These are phyloP conservation scores for Vidua chalybeata DNA, from an alignment of 2,113 vertebrate genomes.

Conservation along the genomic window DNA sequence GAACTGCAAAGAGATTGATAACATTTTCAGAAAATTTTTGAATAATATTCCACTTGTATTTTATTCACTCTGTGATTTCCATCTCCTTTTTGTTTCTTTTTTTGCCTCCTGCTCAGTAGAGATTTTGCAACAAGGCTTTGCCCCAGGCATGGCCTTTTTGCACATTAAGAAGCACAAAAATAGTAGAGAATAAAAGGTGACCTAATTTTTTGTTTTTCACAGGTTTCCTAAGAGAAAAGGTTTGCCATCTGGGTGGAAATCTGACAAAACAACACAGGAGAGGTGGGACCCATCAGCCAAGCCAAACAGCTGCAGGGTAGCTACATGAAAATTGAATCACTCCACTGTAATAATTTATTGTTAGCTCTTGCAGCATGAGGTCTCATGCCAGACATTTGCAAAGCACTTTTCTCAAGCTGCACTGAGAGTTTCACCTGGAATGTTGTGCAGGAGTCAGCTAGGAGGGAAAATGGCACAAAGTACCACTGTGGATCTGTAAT, in stretches of 20 bases:
- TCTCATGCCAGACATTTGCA: not conserved
- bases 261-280: constrained; percentile 16
- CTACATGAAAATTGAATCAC: not conserved
- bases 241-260: constrained; percentile 37
- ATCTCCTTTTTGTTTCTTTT: not conserved
- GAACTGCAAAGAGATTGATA: not conserved
- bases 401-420: not conserved
- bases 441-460: not conserved
- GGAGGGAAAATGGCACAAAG: not conserved
- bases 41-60: not conserved
- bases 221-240: not conserved
- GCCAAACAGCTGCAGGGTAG: not conserved
- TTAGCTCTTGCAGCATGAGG: not conserved
- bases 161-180: not conserved
- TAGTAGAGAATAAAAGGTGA: not conserved
- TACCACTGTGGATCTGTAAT: not conserved
- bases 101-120: not conserved
- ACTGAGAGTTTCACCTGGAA: not conserved
- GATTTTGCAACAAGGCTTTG: not conserved
- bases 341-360: constrained; percentile 38
- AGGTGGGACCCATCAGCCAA: not conserved
- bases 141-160: not conserved
- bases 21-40: not conserved
- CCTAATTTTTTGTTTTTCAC: not conserved
- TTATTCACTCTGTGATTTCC: not conserved